These are phyloP conservation scores for Leptinotarsa defecta DNA, from an alignment of 1,140 invertebrate genomes.

Conservation along the genomic window DNA sequence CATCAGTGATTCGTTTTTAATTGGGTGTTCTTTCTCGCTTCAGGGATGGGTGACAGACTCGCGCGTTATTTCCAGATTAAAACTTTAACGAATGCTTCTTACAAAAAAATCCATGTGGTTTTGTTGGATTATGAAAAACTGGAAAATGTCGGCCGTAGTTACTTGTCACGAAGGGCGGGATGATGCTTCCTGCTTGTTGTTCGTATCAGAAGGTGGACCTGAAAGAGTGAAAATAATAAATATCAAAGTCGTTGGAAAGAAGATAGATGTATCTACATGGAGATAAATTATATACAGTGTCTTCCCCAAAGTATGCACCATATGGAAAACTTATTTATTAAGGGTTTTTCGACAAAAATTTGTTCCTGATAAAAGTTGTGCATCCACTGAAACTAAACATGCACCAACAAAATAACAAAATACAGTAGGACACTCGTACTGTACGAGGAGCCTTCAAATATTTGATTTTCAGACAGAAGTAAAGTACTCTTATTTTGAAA, in stretches of 20 bases:
- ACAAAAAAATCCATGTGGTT: conserved; percentile 15
- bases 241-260: not conserved
- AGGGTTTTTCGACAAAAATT: too few relatives aligned
- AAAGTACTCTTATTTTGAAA: too few relatives aligned
- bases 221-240: not conserved
- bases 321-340: too few relatives aligned
- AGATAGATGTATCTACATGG: too few relatives aligned
- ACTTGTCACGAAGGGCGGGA: not conserved
- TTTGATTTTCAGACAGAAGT: too few relatives aligned
- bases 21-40: conserved; percentile 40
- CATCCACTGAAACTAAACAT: too few relatives aligned
- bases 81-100: conserved; percentile 32
- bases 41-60: conserved; percentile 32
- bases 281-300: too few relatives aligned
- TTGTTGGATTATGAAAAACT: conserved; percentile 1
- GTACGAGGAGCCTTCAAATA: too few relatives aligned
- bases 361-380: too few relatives aligned
- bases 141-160: not conserved
- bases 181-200: not conserved
- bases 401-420: too few relatives aligned
- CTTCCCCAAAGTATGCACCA: too few relatives aligned
- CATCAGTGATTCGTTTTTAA: conserved; percentile 41
- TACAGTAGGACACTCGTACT: too few relatives aligned
- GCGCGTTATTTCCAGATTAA: conserved; percentile 37
- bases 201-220: not conserved